phyloP scores from a whole-genome alignment of 2,113 vertebrate species.

The Globicephala melas region DNA sequence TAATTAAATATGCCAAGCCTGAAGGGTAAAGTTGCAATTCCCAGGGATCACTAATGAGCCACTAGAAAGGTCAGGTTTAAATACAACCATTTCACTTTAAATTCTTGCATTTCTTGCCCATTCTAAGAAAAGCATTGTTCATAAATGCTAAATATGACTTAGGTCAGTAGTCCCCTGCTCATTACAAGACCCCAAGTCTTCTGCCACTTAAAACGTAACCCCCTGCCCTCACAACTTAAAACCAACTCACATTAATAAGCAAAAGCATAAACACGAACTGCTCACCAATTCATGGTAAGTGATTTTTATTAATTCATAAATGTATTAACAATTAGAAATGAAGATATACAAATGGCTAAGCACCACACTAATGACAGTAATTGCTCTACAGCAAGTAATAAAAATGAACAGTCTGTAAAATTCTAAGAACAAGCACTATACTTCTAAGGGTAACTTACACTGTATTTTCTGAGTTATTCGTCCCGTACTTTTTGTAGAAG shows the following conservation, averaged over 20 bases:
- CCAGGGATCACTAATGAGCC: background rate
- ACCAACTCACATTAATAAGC: background rate
- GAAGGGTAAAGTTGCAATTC: background rate
- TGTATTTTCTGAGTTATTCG: background rate
- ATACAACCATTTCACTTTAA: background rate
- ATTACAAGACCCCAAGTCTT: background rate
- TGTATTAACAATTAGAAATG: background rate
- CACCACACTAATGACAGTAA: background rate
- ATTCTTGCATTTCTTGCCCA: background rate
- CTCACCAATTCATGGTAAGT: background rate
- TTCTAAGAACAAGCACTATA: background rate
- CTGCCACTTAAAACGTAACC: background rate
- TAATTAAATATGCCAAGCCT: background rate
- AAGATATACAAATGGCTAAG: background rate
- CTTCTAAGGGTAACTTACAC: background rate
- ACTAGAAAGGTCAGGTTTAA: background rate
- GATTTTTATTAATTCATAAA: background rate
- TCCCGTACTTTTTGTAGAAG: background rate
- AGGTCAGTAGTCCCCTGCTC: background rate
- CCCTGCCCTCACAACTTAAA: background rate
- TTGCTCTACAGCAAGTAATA: background rate
- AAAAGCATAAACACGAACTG: conserved; percentile 11
- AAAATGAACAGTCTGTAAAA: background rate
- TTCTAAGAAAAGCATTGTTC: background rate
- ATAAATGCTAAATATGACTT: background rate